phyloP scores from a whole-genome alignment of 1,140 invertebrate genomes.

The Mylabris phalerata region DNA sequence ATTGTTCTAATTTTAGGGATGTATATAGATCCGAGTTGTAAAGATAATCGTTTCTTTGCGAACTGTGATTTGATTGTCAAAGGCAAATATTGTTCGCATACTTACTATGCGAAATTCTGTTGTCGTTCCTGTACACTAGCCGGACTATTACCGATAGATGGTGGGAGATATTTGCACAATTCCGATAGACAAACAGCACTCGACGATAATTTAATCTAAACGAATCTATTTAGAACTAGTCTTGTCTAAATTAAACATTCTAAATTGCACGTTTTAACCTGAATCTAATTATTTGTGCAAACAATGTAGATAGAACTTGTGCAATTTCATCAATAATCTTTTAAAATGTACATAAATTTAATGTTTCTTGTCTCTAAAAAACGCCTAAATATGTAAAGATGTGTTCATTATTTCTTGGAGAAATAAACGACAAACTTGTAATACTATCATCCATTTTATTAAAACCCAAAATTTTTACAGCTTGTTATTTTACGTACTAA shows the following conservation, averaged over 20 bases:
- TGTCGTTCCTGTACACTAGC: slow-evolving; percentile 84
- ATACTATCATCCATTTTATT: slow-evolving; percentile 44
- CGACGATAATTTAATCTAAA: slow-evolving; percentile 28
- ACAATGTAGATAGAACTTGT: slow-evolving; percentile 8
- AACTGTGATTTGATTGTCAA: slow-evolving; percentile 81
- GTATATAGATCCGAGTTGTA: slow-evolving; percentile 69
- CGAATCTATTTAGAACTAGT: slow-evolving; percentile 13
- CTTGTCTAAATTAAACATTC: background rate
- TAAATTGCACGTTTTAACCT: background rate
- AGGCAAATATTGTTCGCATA: slow-evolving; percentile 74
- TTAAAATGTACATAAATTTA: slow-evolving; percentile 28
- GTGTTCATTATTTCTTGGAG: slow-evolving; percentile 25
- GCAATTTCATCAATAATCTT: slow-evolving; percentile 21
- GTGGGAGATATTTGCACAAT: slow-evolving; percentile 15
- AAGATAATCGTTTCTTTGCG: slow-evolving; percentile 82
- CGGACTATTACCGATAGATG: slow-evolving; percentile 43
- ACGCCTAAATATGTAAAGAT: slow-evolving; percentile 28
- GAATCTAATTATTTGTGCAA: background rate
- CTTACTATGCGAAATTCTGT: slow-evolving; percentile 88
- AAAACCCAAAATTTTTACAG: slow-evolving; percentile 44
- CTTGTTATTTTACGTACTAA: slow-evolving; percentile 37
- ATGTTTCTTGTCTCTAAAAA: slow-evolving; percentile 18
- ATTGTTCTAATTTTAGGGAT: slow-evolving; percentile 49
- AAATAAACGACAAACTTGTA: slow-evolving; percentile 14
- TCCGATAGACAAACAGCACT: slow-evolving; percentile 23